These are phyloP conservation scores for Corythornis vintsioides DNA, from an alignment of 2,113 vertebrate genomes.

Conservation along the genomic window DNA sequence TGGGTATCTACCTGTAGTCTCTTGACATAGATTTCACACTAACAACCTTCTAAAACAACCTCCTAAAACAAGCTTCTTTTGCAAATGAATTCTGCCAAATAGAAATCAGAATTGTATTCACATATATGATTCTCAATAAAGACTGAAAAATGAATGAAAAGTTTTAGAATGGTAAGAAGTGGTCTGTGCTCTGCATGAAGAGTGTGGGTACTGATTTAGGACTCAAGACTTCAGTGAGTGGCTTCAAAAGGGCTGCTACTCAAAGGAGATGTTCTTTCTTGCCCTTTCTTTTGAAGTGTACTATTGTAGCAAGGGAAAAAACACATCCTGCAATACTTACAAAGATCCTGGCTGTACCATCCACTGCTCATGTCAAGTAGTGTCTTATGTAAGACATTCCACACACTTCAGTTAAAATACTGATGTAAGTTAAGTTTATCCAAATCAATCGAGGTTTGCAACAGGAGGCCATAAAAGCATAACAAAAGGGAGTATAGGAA, in stretches of 20 bases:
- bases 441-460: neutral
- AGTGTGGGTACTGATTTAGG: neutral
- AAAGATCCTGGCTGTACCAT: neutral
- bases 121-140: neutral
- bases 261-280: neutral
- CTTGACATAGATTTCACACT: neutral
- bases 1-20: neutral
- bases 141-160: neutral
- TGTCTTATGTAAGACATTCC: neutral
- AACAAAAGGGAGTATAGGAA: neutral
- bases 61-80: neutral
- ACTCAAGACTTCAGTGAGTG: neutral
- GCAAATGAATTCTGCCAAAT: neutral
- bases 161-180: neutral
- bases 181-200: neutral
- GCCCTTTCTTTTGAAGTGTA: neutral
- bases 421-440: conserved; percentile 2
- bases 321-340: neutral
- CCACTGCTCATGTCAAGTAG: neutral
- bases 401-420: neutral
- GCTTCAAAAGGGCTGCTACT: neutral
- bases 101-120: neutral
- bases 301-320: neutral
- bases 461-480: neutral
- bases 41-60: neutral